A percentile compares a stretch with the other conserved stretches of the same genome.
phyloP scores from a whole-genome alignment of 2,888 invertebrate species.

The Holacanthella duospinosa region DNA sequence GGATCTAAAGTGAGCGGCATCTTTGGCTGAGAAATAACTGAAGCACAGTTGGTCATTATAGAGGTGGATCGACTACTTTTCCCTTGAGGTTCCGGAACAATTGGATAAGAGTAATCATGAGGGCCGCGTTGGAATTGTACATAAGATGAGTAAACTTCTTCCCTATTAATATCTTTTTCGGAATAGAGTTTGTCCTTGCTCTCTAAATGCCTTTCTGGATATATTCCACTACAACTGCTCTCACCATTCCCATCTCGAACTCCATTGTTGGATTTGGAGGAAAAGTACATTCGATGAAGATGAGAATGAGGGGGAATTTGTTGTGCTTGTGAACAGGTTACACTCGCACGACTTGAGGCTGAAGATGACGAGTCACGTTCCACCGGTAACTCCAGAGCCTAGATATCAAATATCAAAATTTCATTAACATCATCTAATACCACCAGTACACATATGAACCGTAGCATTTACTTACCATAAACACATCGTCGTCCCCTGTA shows the following conservation, averaged over 20 bases:
- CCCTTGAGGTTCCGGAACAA: slow-evolving; percentile 43
- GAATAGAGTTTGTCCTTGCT: slow-evolving; percentile 34
- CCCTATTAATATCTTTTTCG: slow-evolving; percentile 34
- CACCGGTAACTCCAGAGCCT: slow-evolving; percentile 78
- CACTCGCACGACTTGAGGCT: slow-evolving; percentile 50
- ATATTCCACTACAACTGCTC: slow-evolving; percentile 31
- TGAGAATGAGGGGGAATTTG: slow-evolving; percentile 38
- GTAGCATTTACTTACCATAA: slow-evolving; percentile 59
- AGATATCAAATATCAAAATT: slow-evolving; percentile 38
- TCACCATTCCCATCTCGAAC: slow-evolving; percentile 14
- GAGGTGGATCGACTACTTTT: slow-evolving; percentile 20
- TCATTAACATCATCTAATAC: background rate
- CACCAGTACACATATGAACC: no score
- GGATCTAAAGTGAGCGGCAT: slow-evolving; percentile 37
- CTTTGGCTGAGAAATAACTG: slow-evolving; percentile 33
- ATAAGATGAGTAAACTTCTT: slow-evolving; percentile 49
- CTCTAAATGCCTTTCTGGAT: slow-evolving; percentile 18
- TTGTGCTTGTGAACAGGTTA: slow-evolving; percentile 27
- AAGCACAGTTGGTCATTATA: slow-evolving; percentile 29
- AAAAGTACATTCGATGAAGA: slow-evolving; percentile 53
- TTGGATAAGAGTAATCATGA: slow-evolving; percentile 81
- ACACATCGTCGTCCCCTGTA: slow-evolving; percentile 85
- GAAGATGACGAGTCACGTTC: slow-evolving; percentile 70
- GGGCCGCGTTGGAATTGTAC: slow-evolving; percentile 57
- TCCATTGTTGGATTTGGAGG: slow-evolving; percentile 40